These are phyloP conservation scores for Muscicapa striata DNA, from an alignment of 2,797 vertebrate species.

Conservation along the genomic window DNA sequence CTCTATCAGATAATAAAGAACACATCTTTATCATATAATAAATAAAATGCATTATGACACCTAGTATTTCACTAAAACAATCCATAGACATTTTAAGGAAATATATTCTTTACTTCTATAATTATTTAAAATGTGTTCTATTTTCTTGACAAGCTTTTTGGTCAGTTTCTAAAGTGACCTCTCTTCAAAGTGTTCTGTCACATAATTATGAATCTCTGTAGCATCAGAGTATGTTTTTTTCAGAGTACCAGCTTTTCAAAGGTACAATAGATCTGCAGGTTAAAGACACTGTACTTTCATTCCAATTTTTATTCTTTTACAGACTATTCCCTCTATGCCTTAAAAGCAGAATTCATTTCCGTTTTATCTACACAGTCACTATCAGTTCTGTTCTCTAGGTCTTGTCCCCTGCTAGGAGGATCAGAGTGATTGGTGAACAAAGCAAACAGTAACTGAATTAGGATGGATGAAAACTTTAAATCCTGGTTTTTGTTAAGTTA, in stretches of 20 bases:
- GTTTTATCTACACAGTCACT: conserved; percentile 82
- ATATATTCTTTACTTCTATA: conserved; percentile 72
- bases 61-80: conserved; percentile 70
- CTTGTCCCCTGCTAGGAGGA: conserved; percentile 81
- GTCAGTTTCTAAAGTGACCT: conserved; percentile 71
- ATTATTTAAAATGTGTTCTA: conserved; percentile 81
- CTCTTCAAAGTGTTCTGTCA: conserved; percentile 71
- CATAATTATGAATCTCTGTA: conserved; percentile 75
- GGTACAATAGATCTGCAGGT: conserved; percentile 77
- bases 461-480: conserved; percentile 70
- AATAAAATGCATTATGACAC: conserved; percentile 77
- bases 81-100: conserved; percentile 49
- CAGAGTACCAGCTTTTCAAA: conserved; percentile 77
- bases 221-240: conserved; percentile 64
- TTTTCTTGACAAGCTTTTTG: conserved; percentile 77
- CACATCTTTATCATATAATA: conserved; percentile 77
- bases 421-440: conserved; percentile 82
- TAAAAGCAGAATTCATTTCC: conserved; percentile 79
- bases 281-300: conserved; percentile 79
- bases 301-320: conserved; percentile 78
- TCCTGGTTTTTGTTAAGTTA: conserved; percentile 55
- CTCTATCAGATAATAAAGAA: conserved; percentile 85
- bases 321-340: conserved; percentile 75
- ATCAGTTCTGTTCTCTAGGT: conserved; percentile 80
- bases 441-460: conserved; percentile 81